phyloP scores from a whole-genome alignment of 2,797 vertebrate species.

The Scolopax rusticola region DNA sequence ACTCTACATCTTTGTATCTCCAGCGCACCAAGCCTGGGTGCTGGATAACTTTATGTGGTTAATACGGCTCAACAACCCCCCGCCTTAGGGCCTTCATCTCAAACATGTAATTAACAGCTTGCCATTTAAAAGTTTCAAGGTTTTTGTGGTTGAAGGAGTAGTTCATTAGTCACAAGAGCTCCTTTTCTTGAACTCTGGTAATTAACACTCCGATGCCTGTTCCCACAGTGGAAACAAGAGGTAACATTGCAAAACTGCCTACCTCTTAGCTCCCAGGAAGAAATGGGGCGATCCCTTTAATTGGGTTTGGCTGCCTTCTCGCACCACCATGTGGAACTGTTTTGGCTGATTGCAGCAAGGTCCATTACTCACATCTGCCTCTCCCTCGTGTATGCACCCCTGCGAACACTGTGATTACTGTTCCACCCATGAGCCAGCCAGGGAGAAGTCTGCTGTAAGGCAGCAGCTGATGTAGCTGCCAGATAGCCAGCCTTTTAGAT shows the following conservation, averaged over 20 bases:
- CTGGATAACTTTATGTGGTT: not conserved
- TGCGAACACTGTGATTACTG: not conserved
- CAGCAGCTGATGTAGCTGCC: not conserved
- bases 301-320: conserved; percentile 51
- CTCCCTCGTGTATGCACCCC: conserved; percentile 22
- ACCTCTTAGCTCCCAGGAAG: conserved; percentile 32
- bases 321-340: conserved; percentile 2
- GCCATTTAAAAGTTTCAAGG: not conserved
- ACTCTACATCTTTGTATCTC: not conserved
- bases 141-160: conserved; percentile 23
- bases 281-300: conserved; percentile 59
- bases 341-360: conserved; percentile 53
- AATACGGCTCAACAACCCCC: not conserved
- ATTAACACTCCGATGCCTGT: conserved; percentile 27
- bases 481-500: not conserved
- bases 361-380: conserved; percentile 55
- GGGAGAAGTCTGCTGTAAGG: not conserved
- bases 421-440: conserved; percentile 50
- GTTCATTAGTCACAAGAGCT: conserved; percentile 49
- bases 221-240: conserved; percentile 68
- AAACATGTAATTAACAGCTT: not conserved
- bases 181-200: conserved; percentile 19
- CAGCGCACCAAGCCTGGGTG: not conserved
- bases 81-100: not conserved
- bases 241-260: conserved; percentile 47